These are phyloP conservation scores for Ianthella basta DNA, from an alignment of 37 sponge, comb jelly and placozoan species.

Conservation along the genomic window DNA sequence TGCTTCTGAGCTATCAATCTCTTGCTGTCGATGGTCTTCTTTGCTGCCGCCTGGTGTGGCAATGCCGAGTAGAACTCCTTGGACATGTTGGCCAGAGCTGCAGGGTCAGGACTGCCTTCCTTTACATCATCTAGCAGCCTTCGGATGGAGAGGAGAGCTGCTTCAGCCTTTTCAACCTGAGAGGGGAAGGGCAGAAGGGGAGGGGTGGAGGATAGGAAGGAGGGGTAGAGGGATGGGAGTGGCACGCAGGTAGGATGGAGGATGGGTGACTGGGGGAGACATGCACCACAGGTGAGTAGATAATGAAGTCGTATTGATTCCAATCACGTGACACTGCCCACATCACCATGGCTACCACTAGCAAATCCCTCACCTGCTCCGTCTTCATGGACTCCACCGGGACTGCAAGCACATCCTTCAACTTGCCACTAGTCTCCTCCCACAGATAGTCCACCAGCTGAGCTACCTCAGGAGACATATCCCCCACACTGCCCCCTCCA, in stretches of 20 bases:
- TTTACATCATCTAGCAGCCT: slow-evolving; percentile 50
- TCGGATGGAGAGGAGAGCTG: slow-evolving; percentile 71
- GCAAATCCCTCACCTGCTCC: slow-evolving; percentile 62
- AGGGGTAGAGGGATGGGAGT: too few relatives aligned
- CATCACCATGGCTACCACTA: not conserved
- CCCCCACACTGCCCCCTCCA: slow-evolving; percentile 26
- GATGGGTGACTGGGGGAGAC: too few relatives aligned
- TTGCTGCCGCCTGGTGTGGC: slow-evolving; percentile 65
- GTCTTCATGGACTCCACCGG: slow-evolving; percentile 70
- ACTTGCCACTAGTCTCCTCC: slow-evolving; percentile 79
- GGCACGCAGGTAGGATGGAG: too few relatives aligned
- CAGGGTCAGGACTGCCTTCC: not conserved
- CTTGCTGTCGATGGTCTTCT: slow-evolving; percentile 47
- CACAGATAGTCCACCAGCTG: slow-evolving; percentile 83
- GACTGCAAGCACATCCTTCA: slow-evolving; percentile 69
- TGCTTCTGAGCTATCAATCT: slow-evolving; percentile 75
- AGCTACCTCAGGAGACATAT: slow-evolving; percentile 44
- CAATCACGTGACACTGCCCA: too few relatives aligned
- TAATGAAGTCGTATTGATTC: too few relatives aligned
- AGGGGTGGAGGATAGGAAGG: not conserved
- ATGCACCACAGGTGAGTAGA: too few relatives aligned
- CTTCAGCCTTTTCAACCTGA: slow-evolving; percentile 82
- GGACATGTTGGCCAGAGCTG: slow-evolving; percentile 42
- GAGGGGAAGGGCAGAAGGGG: not conserved
- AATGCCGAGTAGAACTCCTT: slow-evolving; percentile 77